phyloP scores from a whole-genome alignment of 2,888 invertebrate genomes.

The Lottia gigantea region DNA sequence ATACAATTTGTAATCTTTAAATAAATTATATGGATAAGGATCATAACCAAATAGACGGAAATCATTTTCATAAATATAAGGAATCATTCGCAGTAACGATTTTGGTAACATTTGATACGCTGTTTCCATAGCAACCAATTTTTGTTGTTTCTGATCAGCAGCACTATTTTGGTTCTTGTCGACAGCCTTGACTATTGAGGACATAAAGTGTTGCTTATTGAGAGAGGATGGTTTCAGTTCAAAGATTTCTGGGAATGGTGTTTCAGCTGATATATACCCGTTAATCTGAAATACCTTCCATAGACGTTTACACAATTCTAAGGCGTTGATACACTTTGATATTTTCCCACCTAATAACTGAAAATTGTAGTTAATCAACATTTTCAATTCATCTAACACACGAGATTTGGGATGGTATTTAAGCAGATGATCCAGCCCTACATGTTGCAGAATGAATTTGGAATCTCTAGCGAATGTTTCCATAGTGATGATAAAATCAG shows the following conservation, averaged over 20 bases:
- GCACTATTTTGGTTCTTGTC: not conserved
- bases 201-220: not conserved
- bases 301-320: slow-evolving; percentile 10
- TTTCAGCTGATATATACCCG: slow-evolving; percentile 4
- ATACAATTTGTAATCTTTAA: not conserved
- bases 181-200: not conserved
- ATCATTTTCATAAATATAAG: not conserved
- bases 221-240: not conserved
- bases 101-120: not conserved
- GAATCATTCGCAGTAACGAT: slow-evolving; percentile 1
- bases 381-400: slow-evolving; percentile 10
- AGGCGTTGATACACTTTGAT: not conserved
- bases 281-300: slow-evolving; percentile 17
- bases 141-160: not conserved
- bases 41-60: not conserved
- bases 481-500: slow-evolving; percentile 14
- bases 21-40: not conserved
- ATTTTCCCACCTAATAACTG: not conserved
- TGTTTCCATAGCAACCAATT: not conserved
- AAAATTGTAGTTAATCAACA: slow-evolving; percentile 20
- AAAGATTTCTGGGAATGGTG: slow-evolving; percentile 13
- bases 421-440: not conserved
- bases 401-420: not conserved
- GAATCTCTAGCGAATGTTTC: slow-evolving; percentile 20
- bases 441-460: not conserved